These are phyloP conservation scores for Progne subis DNA, from an alignment of 2,113 vertebrate species.

Conservation along the genomic window DNA sequence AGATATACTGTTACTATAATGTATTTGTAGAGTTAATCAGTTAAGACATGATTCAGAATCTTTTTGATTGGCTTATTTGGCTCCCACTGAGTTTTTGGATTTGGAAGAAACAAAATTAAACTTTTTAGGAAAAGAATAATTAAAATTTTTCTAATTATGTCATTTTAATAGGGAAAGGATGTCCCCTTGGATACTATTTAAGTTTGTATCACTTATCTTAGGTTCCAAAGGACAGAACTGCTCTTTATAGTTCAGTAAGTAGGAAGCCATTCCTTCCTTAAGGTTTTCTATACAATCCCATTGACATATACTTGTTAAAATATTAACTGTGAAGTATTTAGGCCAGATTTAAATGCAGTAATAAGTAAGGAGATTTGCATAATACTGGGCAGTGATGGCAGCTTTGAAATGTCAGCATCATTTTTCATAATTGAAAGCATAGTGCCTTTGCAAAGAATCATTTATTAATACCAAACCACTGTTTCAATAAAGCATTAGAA, in stretches of 20 bases:
- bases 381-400: slow-evolving; percentile 53
- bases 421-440: slow-evolving; percentile 69
- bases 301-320: slow-evolving; percentile 63
- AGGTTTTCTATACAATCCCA: slow-evolving; percentile 52
- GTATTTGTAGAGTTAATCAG: neutral
- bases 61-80: neutral
- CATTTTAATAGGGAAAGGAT: neutral
- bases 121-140: neutral
- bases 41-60: neutral
- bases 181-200: neutral
- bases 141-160: neutral
- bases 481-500: slow-evolving; percentile 82
- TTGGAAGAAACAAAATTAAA: neutral
- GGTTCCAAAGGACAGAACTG: neutral
- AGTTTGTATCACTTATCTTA: neutral
- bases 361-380: slow-evolving; percentile 68
- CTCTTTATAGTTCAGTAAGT: neutral
- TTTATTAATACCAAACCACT: slow-evolving; percentile 71
- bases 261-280: neutral
- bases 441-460: slow-evolving; percentile 51
- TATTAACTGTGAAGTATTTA: slow-evolving; percentile 65
- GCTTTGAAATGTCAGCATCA: slow-evolving; percentile 67
- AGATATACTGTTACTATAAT: neutral
- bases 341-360: slow-evolving; percentile 59
- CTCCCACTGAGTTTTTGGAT: neutral